phyloP scores from a whole-genome alignment of 2,113 vertebrate genomes.

The Phyllostomus hastatus region DNA sequence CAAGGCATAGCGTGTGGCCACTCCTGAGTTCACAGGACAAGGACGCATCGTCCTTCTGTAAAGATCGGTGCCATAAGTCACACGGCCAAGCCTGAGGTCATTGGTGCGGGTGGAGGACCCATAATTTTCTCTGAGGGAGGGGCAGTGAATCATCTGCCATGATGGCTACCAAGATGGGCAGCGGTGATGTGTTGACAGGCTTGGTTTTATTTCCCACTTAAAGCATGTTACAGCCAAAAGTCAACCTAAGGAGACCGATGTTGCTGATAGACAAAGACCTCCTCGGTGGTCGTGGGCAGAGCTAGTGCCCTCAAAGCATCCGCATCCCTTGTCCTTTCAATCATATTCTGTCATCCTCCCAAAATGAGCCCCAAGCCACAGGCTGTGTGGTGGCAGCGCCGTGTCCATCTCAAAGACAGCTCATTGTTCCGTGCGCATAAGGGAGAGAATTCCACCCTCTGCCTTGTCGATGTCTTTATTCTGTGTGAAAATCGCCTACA shows the following conservation, averaged over 20 bases:
- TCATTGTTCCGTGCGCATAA: constrained; percentile 36
- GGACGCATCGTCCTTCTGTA: neutral
- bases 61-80: neutral
- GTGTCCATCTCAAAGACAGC: neutral
- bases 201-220: constrained; percentile 19
- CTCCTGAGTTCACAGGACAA: neutral
- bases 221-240: neutral
- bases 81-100: neutral
- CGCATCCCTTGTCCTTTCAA: neutral
- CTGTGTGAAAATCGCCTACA: constrained; percentile 68
- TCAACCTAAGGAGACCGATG: neutral
- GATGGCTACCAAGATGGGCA: neutral
- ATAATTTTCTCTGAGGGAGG: neutral
- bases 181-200: neutral
- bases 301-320: neutral
- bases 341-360: neutral
- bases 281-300: neutral
- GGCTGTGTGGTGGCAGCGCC: neutral
- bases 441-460: constrained; percentile 44
- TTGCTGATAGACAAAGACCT: neutral
- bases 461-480: constrained; percentile 69
- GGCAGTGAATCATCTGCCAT: neutral
- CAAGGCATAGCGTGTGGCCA: neutral
- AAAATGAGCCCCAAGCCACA: neutral
- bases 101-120: neutral